Evolutionary conservation across 1,140 invertebrate species (phyloP).

Genomic region (Cheumatopsyche charites): DNA sequence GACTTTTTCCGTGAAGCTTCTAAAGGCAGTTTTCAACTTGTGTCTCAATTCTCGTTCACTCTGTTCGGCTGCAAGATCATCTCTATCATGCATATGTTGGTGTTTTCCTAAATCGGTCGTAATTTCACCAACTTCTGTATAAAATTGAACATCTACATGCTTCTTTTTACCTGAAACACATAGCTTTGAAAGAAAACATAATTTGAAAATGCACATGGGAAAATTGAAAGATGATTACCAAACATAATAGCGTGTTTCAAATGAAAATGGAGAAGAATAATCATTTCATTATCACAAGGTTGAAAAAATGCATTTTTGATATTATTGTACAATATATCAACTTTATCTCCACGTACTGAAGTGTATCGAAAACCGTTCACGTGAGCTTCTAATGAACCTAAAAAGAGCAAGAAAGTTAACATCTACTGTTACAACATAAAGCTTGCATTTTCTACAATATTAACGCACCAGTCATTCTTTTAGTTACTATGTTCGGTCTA

Average conservation of each 20-base stretch:
- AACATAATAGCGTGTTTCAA: slow-evolving; percentile 99
- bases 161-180: slow-evolving; percentile 83
- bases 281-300: slow-evolving; percentile 99
- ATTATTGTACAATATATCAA: slow-evolving; percentile 99
- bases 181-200: not conserved
- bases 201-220: not conserved
- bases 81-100: slow-evolving; percentile 99
- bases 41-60: slow-evolving; percentile 95
- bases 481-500: slow-evolving; percentile 97
- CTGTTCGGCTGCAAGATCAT: slow-evolving; percentile 98
- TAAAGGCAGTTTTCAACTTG: slow-evolving; percentile 97
- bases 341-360: slow-evolving; percentile 97
- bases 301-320: slow-evolving; percentile 99
- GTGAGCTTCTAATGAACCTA: slow-evolving; percentile 88
- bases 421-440: not conserved
- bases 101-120: slow-evolving; percentile 99
- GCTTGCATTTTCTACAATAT: too few relatives aligned
- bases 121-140: slow-evolving; percentile 99
- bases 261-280: slow-evolving; percentile 98
- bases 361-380: slow-evolving; percentile 98
- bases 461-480: slow-evolving; percentile 83
- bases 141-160: slow-evolving; percentile 98
- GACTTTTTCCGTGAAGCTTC: slow-evolving; percentile 98
- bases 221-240: slow-evolving; percentile 62
- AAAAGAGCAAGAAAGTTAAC: not conserved